Evolutionary conservation across 2,113 vertebrate genomes (phyloP), one percentile per base, ranked within the genome.

Genomic region (Pao palembangensis): DNA sequence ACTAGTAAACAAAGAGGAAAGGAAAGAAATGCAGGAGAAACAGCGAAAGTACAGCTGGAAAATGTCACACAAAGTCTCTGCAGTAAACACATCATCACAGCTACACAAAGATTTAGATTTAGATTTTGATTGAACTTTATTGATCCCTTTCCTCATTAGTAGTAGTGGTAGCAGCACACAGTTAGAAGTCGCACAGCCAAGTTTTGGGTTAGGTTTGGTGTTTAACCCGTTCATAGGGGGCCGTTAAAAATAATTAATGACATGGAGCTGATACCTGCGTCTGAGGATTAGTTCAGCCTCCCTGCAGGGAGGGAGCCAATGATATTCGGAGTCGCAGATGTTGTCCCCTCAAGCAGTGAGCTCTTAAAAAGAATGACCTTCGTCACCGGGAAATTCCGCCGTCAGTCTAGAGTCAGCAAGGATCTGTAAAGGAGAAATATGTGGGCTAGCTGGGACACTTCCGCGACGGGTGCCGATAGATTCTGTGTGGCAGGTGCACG

Each of bases 1-100:
- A 56, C 49, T 76, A 61, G 69, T 78, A 69, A 72, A 67, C 20
- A 69, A 60, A 47, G 31, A 66, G 31, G 58, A 38, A 63, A 70
- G 17, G 43, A 51, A 15, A 53, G 21, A 44, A 21, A 57, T 18
- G 18, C 20, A 16, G 5, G 42, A 38, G 34, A 12, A 34, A 41
- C 3, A 21, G 31, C 52, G 51, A 50, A 21, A 17, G 47, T 3
- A 34, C 44, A 20, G 23, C 44, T 52, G 23, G 57, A 61, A 69
- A 57, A 65, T 67, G 53, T 69, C 58, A 52, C 41, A 50, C 41
- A 47, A 55, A 52, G 43, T 62, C 20, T 59, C 49, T 48, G 31
- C 21, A 55, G 25, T 31, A 42, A 38, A 38, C 34, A 67, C 41
- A 17, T 21, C 23, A 69, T 73, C 61, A 52, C 23, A 52, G 21